These are phyloP conservation scores for Tragelaphus buxtoni DNA, from an alignment of 2,113 vertebrate species.

Conservation along the genomic window DNA sequence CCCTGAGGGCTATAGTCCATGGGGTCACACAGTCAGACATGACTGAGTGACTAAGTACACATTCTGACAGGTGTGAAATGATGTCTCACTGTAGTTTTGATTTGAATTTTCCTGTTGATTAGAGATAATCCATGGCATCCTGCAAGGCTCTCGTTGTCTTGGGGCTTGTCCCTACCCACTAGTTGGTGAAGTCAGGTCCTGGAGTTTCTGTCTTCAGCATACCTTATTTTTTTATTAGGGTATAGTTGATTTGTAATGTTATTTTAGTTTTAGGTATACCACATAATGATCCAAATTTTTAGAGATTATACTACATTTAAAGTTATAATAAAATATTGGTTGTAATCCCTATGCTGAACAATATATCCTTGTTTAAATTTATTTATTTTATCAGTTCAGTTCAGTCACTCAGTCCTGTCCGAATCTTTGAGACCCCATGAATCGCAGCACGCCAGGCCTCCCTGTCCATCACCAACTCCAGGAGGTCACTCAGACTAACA, in stretches of 20 bases:
- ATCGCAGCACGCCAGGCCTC: no score
- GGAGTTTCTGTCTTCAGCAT: neutral
- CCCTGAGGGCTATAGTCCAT: neutral
- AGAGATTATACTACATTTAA: neutral
- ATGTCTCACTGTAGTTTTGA: neutral
- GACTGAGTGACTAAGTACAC: neutral
- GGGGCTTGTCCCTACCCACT: neutral
- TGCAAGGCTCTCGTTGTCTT: neutral
- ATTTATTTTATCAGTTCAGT: neutral
- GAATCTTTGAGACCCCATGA: no score
- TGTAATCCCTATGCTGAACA: neutral
- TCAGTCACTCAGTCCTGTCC: no score
- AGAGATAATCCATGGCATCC: neutral
- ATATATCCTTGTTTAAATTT: neutral
- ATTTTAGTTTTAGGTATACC: neutral
- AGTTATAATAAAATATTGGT: neutral
- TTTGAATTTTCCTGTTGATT: neutral
- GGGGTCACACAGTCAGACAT: neutral
- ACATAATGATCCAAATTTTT: neutral
- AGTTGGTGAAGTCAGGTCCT: neutral
- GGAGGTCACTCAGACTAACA: no score
- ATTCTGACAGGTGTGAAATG: neutral
- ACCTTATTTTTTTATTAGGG: neutral
- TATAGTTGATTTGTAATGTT: neutral
- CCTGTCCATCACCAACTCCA: no score